phyloP scores from a whole-genome alignment of 1,140 invertebrate species.

The roundworm (Caenorhabditis elegans) region WBcel235 BX284602.5:9027501-9028000 shows the following conservation, averaged over 20 bases:
- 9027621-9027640: too few relatives aligned
- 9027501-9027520: background rate
- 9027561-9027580: too few relatives aligned
- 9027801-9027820: constrained; percentile 46
- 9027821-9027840: constrained; percentile 39
- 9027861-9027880: constrained; percentile 34
- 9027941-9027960: constrained; percentile 53
- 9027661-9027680: too few relatives aligned
- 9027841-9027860: constrained; percentile 32
- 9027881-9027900: constrained; percentile 47
- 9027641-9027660: too few relatives aligned
- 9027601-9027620: too few relatives aligned
- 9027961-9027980: constrained; percentile 54
- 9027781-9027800: constrained; percentile 52
- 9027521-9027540: background rate
- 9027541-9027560: too few relatives aligned
- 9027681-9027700: constrained; percentile 23
- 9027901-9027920: constrained; percentile 54
- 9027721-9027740: constrained; percentile 40
- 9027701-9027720: constrained; percentile 37
- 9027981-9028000: constrained; percentile 45
- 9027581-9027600: too few relatives aligned
- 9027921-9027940: constrained; percentile 49
- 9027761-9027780: constrained; percentile 48
- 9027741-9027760: constrained; percentile 43